These are phyloP conservation scores for Hanleya hanleyi DNA, from an alignment of 2,888 invertebrate genomes.

Conservation along the genomic window DNA sequence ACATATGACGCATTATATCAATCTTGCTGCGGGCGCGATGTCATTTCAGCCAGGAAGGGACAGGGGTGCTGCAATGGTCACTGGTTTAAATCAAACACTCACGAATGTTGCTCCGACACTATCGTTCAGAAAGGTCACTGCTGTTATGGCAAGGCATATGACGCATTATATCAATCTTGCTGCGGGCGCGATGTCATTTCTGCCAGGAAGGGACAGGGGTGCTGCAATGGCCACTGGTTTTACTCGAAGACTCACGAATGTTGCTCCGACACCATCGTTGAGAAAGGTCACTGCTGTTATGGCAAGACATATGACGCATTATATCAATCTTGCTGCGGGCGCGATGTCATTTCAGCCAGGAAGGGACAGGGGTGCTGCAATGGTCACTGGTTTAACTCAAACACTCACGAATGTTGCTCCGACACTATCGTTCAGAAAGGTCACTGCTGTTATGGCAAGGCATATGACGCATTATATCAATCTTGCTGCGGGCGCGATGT, in stretches of 20 bases:
- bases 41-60: no score
- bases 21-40: no score
- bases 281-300: neutral
- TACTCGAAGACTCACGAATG: neutral
- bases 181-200: no score
- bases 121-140: no score
- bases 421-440: neutral
- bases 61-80: no score
- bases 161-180: no score
- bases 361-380: neutral
- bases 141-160: no score
- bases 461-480: neutral
- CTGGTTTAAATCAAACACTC: no score
- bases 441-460: neutral
- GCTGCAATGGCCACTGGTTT: neutral
- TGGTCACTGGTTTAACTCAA: neutral
- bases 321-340: neutral
- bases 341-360: neutral
- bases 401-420: neutral
- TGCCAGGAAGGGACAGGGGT: no score
- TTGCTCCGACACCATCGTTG: neutral
- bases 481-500: neutral
- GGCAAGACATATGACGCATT: neutral
- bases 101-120: no score
- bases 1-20: no score